phyloP scores from a whole-genome alignment of 2,888 invertebrate genomes.

The Drosophila subsilvestris region DNA sequence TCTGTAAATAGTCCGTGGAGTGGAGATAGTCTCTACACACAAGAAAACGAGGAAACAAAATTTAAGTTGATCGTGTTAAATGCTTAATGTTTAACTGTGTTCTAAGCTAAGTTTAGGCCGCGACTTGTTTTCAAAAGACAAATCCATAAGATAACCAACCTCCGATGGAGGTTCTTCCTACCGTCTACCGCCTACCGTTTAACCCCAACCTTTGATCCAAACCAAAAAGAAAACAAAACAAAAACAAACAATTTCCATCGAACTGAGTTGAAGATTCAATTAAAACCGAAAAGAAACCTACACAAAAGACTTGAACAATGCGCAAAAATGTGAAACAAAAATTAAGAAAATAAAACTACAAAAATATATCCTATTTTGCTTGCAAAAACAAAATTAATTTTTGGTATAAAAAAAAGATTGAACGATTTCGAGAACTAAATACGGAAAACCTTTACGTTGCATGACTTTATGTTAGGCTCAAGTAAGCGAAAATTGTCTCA shows the following conservation, averaged over 20 bases:
- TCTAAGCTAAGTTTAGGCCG: constrained; percentile 32
- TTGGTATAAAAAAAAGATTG: constrained; percentile 25
- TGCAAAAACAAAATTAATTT: constrained; percentile 27
- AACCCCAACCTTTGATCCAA: constrained; percentile 36
- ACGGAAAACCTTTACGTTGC: constrained; percentile 18
- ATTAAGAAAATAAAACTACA: constrained; percentile 15
- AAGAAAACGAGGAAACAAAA: constrained; percentile 9
- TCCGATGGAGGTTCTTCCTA: constrained; percentile 22
- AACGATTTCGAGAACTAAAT: constrained; percentile 18
- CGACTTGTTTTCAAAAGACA: constrained; percentile 25
- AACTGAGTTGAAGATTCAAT: constrained; percentile 52
- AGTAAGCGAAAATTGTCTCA: constrained; percentile 46
- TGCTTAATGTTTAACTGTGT: constrained; percentile 48
- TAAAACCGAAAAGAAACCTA: constrained; percentile 56
- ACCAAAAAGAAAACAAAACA: constrained; percentile 28
- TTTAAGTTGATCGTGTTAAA: constrained; percentile 52
- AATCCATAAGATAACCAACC: constrained; percentile 14
- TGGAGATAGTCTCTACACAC: constrained; percentile 4
- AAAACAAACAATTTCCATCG: constrained; percentile 21
- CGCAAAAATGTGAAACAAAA: constrained; percentile 51
- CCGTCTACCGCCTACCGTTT: not conserved
- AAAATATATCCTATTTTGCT: constrained; percentile 61
- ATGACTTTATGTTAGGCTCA: constrained; percentile 52
- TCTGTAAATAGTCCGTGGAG: constrained; percentile 64
- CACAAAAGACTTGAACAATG: constrained; percentile 42